Evolutionary conservation across 1,140 invertebrate genomes (phyloP).

Genomic region (Zaprionus capensis): DNA sequence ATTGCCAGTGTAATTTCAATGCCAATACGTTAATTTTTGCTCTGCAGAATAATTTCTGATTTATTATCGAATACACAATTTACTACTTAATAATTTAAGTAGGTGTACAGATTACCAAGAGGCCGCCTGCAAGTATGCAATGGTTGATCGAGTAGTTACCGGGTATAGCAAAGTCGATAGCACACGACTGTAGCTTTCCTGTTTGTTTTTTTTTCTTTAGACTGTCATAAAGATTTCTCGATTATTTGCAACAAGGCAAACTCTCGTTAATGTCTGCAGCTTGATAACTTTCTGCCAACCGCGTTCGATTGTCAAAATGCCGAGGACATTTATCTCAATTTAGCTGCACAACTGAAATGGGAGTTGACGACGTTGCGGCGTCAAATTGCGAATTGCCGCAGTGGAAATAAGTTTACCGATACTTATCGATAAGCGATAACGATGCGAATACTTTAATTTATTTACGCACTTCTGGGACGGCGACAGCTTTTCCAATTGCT

Average conservation of each 20-base stretch:
- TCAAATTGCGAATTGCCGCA: constrained; percentile 32
- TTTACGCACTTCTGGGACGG: constrained; percentile 28
- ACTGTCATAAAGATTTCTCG: constrained; percentile 1
- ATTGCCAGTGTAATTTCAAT: too few relatives aligned
- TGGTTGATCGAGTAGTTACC: not conserved
- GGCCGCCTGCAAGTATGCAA: too few relatives aligned
- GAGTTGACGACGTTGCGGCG: constrained; percentile 3
- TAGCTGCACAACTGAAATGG: constrained; percentile 7
- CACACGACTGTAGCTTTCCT: not conserved
- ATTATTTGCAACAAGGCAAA: constrained; percentile 2
- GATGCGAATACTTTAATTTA: constrained; percentile 49
- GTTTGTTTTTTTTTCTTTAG: not conserved
- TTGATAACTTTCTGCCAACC: not conserved
- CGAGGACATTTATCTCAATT: constrained; percentile 4
- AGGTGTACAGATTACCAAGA: too few relatives aligned
- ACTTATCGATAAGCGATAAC: constrained; percentile 15
- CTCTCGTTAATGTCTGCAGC: not conserved
- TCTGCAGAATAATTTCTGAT: too few relatives aligned
- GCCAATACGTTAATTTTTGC: too few relatives aligned
- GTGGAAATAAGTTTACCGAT: constrained; percentile 31
- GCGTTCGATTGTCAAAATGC: not conserved
- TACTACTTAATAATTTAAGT: too few relatives aligned
- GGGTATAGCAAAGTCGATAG: not conserved
- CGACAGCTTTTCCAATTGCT: constrained; percentile 20
- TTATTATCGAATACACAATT: too few relatives aligned